phyloP scores from a whole-genome alignment of 2,888 invertebrate species.

The Amiota mariae region DNA sequence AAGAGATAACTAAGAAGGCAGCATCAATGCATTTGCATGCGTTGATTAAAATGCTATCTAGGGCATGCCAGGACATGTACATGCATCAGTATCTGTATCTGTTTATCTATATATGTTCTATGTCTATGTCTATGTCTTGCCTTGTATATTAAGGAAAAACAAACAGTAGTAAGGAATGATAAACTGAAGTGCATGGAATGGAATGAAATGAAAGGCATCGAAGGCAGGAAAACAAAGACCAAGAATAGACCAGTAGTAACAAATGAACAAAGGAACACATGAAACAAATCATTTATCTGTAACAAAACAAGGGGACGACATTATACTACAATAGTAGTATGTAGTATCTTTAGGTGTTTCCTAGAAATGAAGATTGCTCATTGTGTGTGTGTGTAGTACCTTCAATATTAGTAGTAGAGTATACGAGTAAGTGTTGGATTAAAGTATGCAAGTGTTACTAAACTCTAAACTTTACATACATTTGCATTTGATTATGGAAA shows the following conservation, averaged over 20 bases:
- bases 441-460: conserved; percentile 5
- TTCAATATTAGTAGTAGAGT: neutral
- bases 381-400: neutral
- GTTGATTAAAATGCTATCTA: conserved; percentile 26
- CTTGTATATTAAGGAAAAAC: too few relatives aligned
- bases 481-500: conserved; percentile 26
- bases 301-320: neutral
- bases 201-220: neutral
- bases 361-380: neutral
- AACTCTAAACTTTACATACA: conserved; percentile 30
- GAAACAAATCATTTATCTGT: neutral
- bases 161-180: too few relatives aligned
- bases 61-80: neutral
- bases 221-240: neutral
- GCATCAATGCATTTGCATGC: conserved; percentile 3
- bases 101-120: neutral
- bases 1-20: conserved; percentile 4
- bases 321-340: neutral
- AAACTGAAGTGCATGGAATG: too few relatives aligned
- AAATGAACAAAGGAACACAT: neutral
- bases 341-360: neutral
- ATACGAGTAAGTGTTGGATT: neutral
- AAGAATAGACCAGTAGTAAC: neutral
- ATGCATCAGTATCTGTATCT: neutral
- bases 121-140: too few relatives aligned